Evolutionary conservation across 2,113 vertebrate species (phyloP), one percentile per base, ranked within the genome.

Genomic region (Seriola quinqueradiata): DNA sequence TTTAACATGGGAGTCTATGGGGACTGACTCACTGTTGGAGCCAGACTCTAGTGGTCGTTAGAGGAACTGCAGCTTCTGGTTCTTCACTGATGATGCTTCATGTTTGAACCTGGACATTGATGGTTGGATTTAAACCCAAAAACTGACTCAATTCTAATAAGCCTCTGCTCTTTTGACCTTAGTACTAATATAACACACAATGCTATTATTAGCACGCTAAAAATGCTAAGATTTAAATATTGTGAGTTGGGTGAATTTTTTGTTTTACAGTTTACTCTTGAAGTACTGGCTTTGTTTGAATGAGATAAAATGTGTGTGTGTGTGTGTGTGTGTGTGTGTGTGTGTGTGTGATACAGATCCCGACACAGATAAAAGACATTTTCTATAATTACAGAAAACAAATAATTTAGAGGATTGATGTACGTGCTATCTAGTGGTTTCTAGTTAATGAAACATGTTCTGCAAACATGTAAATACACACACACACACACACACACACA

Each of bases 291-390:
- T 14, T 36, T 36, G 34, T 36, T 25, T 25, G 25, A 25, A 25
- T 25, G 25, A 25, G 25, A 25, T 25, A 25, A 25, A 25, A 25
- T 25, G 34, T 36, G 2, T 36, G 34, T 36, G 34, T 36, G 34
- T 36, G 34, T 36, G 34, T 36, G 34, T 36, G 34, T 36, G 34
- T 36, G 34, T 36, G 34, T 36, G 34, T 36, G 34, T 36, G 34
- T 36, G 40, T 42, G 40, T 42, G 40, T 10, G 40, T 55, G 61
- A n/a, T 58, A 9, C 52, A 67, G 74, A 46, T 76, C 25, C n/a
- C 38, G 7, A 16, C 21, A 11, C 36, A 23, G 28, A 48, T 59
- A 28, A 17, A 63, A 55, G 54, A 42, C 4, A 46, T 44, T 42
- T 68, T 83, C 25, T 71, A 1, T 36, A 40, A 65, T 21, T 10